These are phyloP conservation scores for Spisula subtruncata DNA, from an alignment of 2,888 invertebrate species.

Conservation along the genomic window DNA sequence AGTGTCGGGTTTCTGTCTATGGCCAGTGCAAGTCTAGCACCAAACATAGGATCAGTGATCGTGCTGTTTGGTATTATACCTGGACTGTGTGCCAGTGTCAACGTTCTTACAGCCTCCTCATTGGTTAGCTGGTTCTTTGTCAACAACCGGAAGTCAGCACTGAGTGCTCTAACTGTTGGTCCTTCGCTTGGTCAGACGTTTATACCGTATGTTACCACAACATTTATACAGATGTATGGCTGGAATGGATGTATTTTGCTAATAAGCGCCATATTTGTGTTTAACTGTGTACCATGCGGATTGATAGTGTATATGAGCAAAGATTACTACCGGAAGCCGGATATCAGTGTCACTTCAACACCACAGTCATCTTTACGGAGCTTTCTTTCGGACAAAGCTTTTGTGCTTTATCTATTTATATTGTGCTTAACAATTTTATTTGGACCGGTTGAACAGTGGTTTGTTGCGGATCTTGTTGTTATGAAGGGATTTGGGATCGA, in stretches of 20 bases:
- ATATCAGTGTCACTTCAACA: background rate
- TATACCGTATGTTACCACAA: slow-evolving; percentile 50
- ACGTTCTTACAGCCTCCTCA: slow-evolving; percentile 37
- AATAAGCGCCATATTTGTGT: slow-evolving; percentile 25
- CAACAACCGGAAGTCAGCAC: slow-evolving; percentile 50
- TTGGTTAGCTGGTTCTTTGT: slow-evolving; percentile 48
- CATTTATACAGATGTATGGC: slow-evolving; percentile 41
- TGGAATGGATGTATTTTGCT: slow-evolving; percentile 58
- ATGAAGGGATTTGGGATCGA: slow-evolving; percentile 49
- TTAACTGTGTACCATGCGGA: slow-evolving; percentile 56
- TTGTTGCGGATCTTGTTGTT: slow-evolving; percentile 54
- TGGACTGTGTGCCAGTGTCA: slow-evolving; percentile 42
- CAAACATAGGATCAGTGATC: slow-evolving; percentile 45
- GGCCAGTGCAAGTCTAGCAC: slow-evolving; percentile 26
- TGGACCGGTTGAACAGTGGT: slow-evolving; percentile 62
- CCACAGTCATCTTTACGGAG: background rate
- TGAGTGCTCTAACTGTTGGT: slow-evolving; percentile 52
- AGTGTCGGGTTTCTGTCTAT: slow-evolving; percentile 14
- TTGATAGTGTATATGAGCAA: slow-evolving; percentile 37
- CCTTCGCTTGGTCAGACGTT: slow-evolving; percentile 45
- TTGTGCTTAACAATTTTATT: slow-evolving; percentile 9
- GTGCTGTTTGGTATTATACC: slow-evolving; percentile 50
- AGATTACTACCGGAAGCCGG: slow-evolving; percentile 19
- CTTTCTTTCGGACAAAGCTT: slow-evolving; percentile 23
- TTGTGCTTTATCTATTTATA: slow-evolving; percentile 32